These are phyloP conservation scores for Diphyllodes magnificus DNA, from an alignment of 2,113 vertebrate species.

Conservation along the genomic window DNA sequence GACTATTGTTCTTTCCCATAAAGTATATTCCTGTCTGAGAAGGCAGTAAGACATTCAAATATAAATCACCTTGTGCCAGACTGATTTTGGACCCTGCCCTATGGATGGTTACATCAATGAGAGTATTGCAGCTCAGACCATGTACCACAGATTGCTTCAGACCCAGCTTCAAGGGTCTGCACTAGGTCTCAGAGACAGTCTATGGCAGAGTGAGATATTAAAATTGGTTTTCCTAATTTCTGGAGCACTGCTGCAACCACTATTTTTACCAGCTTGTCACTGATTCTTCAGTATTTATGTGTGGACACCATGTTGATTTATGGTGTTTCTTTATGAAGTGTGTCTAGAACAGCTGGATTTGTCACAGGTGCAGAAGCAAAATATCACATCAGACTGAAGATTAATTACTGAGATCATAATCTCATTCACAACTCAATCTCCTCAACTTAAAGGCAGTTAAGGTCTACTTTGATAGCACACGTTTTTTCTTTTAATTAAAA, in stretches of 20 bases:
- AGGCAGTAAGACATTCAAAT: neutral
- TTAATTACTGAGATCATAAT: neutral
- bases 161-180: neutral
- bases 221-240: neutral
- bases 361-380: neutral
- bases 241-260: neutral
- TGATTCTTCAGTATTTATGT: neutral
- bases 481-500: neutral
- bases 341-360: neutral
- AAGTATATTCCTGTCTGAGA: neutral
- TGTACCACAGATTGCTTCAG: rapidly evolving
- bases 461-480: neutral
- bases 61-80: neutral
- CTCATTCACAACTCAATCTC: neutral
- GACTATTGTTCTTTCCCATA: neutral
- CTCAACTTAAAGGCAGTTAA: neutral
- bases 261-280: neutral
- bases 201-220: neutral
- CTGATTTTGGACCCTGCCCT: neutral
- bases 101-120: neutral
- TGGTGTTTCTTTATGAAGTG: neutral
- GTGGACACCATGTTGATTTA: neutral
- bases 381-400: neutral
- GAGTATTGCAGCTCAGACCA: neutral
- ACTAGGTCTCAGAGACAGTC: neutral